Evolutionary conservation across 1,140 invertebrate genomes (phyloP), one percentile per base, ranked within the genome.

Genomic region (Lucilia sericata): DNA sequence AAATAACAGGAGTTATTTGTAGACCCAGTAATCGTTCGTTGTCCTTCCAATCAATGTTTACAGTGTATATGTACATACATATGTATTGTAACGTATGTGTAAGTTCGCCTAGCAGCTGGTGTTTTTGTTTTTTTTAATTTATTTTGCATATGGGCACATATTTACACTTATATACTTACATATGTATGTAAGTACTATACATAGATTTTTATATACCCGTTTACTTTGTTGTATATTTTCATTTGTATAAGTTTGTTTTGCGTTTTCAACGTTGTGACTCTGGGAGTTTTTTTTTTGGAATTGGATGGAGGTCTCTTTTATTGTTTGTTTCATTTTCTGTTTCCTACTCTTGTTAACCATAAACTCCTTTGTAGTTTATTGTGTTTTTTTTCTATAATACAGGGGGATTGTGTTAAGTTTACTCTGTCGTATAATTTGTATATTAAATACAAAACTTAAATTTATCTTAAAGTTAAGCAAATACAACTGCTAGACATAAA

Each of bases 41-140:
- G 74, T 76, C 74, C 74, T 76, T 14, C 74, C 30, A 76, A 42
- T 55, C 74, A 76, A 76, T 76, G 34, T 55, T 17, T 8, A 42
- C 42, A 3, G 12, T 55, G 12, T n/a, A 55, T n/a, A 55, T n/a
- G 12, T 10, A 51, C 12, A 7, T 12, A 12, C 12, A 51, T 51
- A 17, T 51, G 51, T 12, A 17, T 55, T 3, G 51, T 55, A 55
- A 55, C 9, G 51, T 30, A 55, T 55, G 17, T 55, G 51, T 55
- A 55, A 12, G 3, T 42, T 5, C 42, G 42, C 42, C 2, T 55
- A 5, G 51, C 51, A 55, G 51, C 51, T 13, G 51, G 51, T 55
- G 51, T 55, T n/a, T 55, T 55, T 55, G 51, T 55, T 55, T 55
- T 55, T 51, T 13, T 55, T 10, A 55, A 55, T 55, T 13, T 42